Evolutionary conservation across 2,888 invertebrate species (phyloP).

Genomic region (Deilephila elpenor): DNA sequence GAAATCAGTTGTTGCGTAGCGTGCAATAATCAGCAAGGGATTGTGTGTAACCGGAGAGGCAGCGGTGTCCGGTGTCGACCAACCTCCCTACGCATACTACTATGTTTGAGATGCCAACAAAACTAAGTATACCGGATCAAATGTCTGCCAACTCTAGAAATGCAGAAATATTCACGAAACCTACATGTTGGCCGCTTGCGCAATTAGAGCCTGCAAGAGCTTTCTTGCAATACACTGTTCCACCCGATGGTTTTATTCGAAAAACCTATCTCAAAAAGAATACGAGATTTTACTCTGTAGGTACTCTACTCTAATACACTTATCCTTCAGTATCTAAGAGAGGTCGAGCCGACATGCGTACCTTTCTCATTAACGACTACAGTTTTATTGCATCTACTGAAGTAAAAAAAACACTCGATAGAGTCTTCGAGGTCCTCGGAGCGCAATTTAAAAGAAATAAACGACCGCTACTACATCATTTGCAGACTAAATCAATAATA

Average conservation of each 20-base stretch:
- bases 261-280: neutral
- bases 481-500: neutral
- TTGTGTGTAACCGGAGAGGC: constrained; percentile 72
- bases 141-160: constrained; percentile 34
- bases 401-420: neutral
- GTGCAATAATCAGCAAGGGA: constrained; percentile 62
- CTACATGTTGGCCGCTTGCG: constrained; percentile 33
- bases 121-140: constrained; percentile 51
- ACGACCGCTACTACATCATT: neutral
- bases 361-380: constrained; percentile 9
- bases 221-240: neutral
- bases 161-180: constrained; percentile 25
- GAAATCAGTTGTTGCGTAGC: constrained; percentile 58
- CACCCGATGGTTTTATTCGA: no score
- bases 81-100: constrained; percentile 62
- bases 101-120: constrained; percentile 50
- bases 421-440: neutral
- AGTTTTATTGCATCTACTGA: constrained; percentile 1
- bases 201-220: neutral
- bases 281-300: neutral
- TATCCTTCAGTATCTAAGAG: neutral
- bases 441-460: neutral
- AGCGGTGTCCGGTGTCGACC: constrained; percentile 67
- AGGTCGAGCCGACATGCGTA: neutral
- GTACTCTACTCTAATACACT: neutral